phyloP scores from a whole-genome alignment of 2,888 invertebrate species.

The Synanthedon tipuliformis region DNA sequence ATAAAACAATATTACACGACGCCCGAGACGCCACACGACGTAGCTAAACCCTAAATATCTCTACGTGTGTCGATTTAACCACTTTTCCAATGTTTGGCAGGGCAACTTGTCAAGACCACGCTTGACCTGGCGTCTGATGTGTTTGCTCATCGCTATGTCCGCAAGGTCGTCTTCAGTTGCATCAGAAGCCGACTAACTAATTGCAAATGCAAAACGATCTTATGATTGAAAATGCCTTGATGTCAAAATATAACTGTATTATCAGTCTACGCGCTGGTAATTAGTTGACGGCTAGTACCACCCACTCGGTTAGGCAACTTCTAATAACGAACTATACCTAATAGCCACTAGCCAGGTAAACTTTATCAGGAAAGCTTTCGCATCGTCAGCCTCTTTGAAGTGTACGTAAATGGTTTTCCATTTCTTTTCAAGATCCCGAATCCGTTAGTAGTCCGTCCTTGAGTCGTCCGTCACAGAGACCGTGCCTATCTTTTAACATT shows the following conservation, averaged over 20 bases:
- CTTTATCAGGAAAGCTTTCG: too few species aligned
- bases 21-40: not conserved
- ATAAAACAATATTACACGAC: constrained; percentile 13
- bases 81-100: constrained; percentile 9
- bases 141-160: constrained; percentile 1
- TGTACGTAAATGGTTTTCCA: too few species aligned
- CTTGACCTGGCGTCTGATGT: constrained; percentile 4
- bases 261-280: too few species aligned
- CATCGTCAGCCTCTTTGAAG: too few species aligned
- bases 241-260: not conserved
- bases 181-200: not conserved
- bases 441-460: too few species aligned
- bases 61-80: not conserved
- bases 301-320: too few species aligned
- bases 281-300: too few species aligned
- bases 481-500: too few species aligned
- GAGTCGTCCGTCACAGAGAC: too few species aligned
- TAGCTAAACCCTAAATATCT: not conserved
- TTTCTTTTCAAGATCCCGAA: too few species aligned
- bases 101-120: constrained; percentile 5
- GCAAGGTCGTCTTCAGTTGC: constrained; percentile 8
- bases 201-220: not conserved
- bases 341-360: too few species aligned
- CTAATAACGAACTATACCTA: too few species aligned
- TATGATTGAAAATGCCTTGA: not conserved